Conservation (phyloP, 2,888 invertebrate species). For the Rhorus exstirpatorius region DNA sequence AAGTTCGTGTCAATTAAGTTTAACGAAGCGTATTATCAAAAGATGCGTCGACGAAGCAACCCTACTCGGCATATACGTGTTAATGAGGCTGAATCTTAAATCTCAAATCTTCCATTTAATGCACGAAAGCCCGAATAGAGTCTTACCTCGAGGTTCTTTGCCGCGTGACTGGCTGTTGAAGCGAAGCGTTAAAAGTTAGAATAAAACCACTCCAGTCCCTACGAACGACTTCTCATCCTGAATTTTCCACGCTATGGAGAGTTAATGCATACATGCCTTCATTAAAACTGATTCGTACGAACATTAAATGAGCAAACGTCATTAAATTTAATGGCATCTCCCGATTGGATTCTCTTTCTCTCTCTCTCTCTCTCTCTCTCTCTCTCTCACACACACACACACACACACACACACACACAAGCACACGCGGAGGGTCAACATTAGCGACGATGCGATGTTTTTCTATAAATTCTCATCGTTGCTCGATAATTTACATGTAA, state of each 20-base stretch:
- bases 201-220: constrained; percentile 12
- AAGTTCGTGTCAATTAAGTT: constrained; percentile 59
- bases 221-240: constrained; percentile 9
- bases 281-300: constrained; percentile 40
- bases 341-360: not conserved
- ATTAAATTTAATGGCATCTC: constrained; percentile 52
- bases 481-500: not conserved
- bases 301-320: constrained; percentile 39
- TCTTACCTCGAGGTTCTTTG: not conserved
- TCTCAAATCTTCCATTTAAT: constrained; percentile 40
- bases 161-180: constrained; percentile 6
- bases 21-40: constrained; percentile 65
- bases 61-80: constrained; percentile 31
- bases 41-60: constrained; percentile 51
- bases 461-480: constrained; percentile 6
- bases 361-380: no score
- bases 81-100: constrained; percentile 59
- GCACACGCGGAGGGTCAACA: not conserved
- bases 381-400: no score
- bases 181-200: constrained; percentile 14
- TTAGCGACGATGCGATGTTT: not conserved
- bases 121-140: constrained; percentile 14
- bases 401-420: no score
- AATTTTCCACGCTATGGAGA: not conserved
- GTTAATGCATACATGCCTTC: constrained; percentile 24